Evolutionary conservation across 2,888 invertebrate species (phyloP), one percentile per base, ranked within the genome.

Genomic region (Pogonocherus hispidulus): DNA sequence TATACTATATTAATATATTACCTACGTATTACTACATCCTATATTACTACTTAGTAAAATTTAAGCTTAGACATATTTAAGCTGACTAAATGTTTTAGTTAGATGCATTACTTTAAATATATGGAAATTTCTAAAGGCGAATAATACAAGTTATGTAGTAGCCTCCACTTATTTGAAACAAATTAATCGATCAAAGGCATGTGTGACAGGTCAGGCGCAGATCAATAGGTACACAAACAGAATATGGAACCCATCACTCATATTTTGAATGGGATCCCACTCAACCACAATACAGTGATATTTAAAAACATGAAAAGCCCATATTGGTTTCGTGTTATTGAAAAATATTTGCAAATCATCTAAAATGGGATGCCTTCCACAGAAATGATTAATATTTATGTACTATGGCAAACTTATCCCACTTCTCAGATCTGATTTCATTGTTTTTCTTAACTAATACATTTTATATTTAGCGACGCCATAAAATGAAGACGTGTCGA

Each of bases 201-300:
- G 20, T 62, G 51, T 62, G 62, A 62, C 62, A 62, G 51, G 35
- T 5, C 22, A 51, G 9, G 37, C 14, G 37, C 22, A 46, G 51
- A 62, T 62, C 62, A 20, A 51, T 62, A 37, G 62, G 35, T 20
- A 37, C 22, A 62, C 35, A 51, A 49, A 35, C 32, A 32, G 22
- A 62, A 62, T 64, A 63, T 49, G 14, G 51, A 35, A 56, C 56
- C 52, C 64, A 71, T 71, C 71, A 55, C 23, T 71, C 68, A 71
- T 66, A 54, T 66, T 59, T 22, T 69, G 67, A 52, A 70, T 55
- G 60, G 20, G 14, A 18, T 52, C 41, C 37, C 60, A 63, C 67
- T 20, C 35, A 54, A 49, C 22, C 65, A 57, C 49, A 62, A 62
- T 51, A 27, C 35, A 51, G 23, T 22, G 22, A 62, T 62, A 16